Evolutionary conservation across 2,888 invertebrate species (phyloP), one percentile per base, ranked within the genome.

Genomic region (Altica lythri): DNA sequence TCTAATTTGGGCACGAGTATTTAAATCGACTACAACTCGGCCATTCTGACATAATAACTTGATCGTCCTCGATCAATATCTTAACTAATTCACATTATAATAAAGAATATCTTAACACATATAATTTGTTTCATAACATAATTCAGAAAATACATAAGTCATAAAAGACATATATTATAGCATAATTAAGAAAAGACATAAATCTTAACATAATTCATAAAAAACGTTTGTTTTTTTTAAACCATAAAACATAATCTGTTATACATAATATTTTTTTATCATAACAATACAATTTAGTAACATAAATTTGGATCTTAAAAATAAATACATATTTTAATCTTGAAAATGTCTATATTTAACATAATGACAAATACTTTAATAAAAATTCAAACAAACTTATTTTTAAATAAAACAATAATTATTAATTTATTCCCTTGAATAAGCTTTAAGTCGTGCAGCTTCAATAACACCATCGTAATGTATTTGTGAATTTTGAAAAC

Each of bases 401-500:
- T 34, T 4, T 14, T 5, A 5, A 5, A 34, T 17, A 35, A 16
- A 16, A 9, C 6, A 9, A 6, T 16, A 16, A 4, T 17, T 35
- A 32, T 32, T 12, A 32, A 12, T 32, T 13, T 12, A 13, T 13
- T 6, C 2, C 29, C 10, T 32, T 8, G n/a, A n/a, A 22, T 38
- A 38, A 6, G 18, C 4, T 17, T 37, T 37, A 2, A 34, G 10
- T 34, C 34, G 9, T 4, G 22, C 25, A 16, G 27, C 14, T 5
- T 40, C 46, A 6, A 47, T 32, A 14, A 30, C 43, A 12, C 44
- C 42, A 43, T 42, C 30, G 29, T 18, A 32, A 6, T 32, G 47
- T 13, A 46, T 46, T 25, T 34, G 35, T 12, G 37, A 9, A 14
- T 47, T 47, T 25, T 47, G 47, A 37, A 47, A 47, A 9, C 37